Conservation (phyloP, 2,797 vertebrate species). For the Amniataba percoides region DNA sequence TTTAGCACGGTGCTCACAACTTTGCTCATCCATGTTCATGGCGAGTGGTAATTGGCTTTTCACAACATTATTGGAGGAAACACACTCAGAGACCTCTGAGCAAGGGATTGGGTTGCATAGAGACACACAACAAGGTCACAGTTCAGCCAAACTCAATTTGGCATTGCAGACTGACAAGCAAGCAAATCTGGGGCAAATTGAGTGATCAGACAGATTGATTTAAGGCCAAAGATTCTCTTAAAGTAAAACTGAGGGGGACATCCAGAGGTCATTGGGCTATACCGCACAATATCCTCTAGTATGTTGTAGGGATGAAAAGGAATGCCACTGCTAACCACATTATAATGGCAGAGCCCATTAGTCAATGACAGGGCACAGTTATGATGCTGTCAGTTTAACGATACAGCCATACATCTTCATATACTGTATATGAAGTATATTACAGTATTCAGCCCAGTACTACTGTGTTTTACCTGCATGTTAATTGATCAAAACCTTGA, state of each 20-base stretch:
- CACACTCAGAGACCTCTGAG: conserved; percentile 55
- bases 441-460: conserved; percentile 10
- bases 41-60: conserved; percentile 81
- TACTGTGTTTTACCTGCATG: conserved; percentile 15
- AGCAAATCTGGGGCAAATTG: conserved; percentile 73
- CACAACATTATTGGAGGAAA: conserved; percentile 56
- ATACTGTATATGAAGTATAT: background rate
- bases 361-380: conserved; percentile 56
- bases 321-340: conserved; percentile 45
- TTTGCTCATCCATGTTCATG: conserved; percentile 65
- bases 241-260: conserved; percentile 52
- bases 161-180: conserved; percentile 75
- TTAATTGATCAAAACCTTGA: conserved; percentile 30
- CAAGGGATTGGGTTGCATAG: conserved; percentile 32
- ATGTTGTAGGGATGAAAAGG: conserved; percentile 42
- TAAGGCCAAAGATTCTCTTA: conserved; percentile 66
- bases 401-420: conserved; percentile 60
- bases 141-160: conserved; percentile 74
- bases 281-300: conserved; percentile 41
- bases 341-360: conserved; percentile 62
- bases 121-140: conserved; percentile 59
- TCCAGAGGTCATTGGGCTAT: conserved; percentile 66
- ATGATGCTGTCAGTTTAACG: conserved; percentile 60
- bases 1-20: conserved; percentile 39
- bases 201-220: conserved; percentile 72